These are phyloP conservation scores for Formica exsecta DNA, from an alignment of 1,140 invertebrate genomes.

Conservation along the genomic window DNA sequence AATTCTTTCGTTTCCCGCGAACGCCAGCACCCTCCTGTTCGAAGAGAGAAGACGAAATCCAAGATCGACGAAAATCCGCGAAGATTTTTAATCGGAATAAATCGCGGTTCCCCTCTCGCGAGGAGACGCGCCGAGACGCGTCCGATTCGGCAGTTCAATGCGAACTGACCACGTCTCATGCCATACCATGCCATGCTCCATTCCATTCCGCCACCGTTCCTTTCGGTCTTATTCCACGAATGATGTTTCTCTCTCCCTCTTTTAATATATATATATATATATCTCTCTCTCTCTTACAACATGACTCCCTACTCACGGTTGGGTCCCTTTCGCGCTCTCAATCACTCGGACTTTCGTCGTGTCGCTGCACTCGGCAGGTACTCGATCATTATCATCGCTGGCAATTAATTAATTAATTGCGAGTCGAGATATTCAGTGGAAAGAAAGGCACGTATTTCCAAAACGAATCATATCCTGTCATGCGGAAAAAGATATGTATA, in stretches of 20 bases:
- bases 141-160: slow-evolving; percentile 77
- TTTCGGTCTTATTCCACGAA: slow-evolving; percentile 66
- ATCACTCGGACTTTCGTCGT: slow-evolving; percentile 37
- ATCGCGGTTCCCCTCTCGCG: background rate
- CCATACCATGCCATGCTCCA: slow-evolving; percentile 69
- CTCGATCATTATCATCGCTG: slow-evolving; percentile 16
- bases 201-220: slow-evolving; percentile 65
- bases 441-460: slow-evolving; percentile 3
- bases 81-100: too few species aligned
- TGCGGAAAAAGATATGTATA: background rate
- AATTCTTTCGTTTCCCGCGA: slow-evolving; percentile 56
- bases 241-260: slow-evolving; percentile 64
- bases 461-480: background rate
- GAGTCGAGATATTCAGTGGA: background rate
- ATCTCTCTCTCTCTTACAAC: slow-evolving; percentile 4
- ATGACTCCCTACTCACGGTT: slow-evolving; percentile 35
- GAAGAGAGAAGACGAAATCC: background rate
- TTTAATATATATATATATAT: background rate
- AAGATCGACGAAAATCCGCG: slow-evolving; percentile 24
- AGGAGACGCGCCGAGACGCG: slow-evolving; percentile 44
- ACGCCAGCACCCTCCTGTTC: slow-evolving; percentile 7
- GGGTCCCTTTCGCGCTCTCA: slow-evolving; percentile 37
- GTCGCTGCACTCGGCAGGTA: background rate
- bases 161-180: slow-evolving; percentile 73
- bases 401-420: slow-evolving; percentile 31